Conservation (phyloP, 2,888 invertebrate species). For the Crossocerus cetratus region DNA sequence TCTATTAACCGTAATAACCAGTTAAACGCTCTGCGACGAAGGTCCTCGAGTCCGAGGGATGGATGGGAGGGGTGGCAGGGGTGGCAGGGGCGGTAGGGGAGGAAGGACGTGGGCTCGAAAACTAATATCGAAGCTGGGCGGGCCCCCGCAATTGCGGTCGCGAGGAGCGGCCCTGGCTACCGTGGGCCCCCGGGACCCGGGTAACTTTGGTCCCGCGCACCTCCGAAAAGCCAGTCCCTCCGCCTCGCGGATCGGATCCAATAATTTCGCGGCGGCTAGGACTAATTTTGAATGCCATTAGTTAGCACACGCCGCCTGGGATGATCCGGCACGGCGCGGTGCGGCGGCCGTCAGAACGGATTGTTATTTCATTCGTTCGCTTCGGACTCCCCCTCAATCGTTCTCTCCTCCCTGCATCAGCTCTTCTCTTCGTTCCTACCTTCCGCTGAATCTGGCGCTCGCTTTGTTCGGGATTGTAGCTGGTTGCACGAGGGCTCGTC, state of each 20-base stretch:
- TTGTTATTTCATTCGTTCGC: slow-evolving; percentile 66
- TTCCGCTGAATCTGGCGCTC: slow-evolving; percentile 3
- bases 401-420: slow-evolving; percentile 19
- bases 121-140: slow-evolving; percentile 73
- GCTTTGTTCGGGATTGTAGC: slow-evolving; percentile 50
- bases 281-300: slow-evolving; percentile 77
- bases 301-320: slow-evolving; percentile 72
- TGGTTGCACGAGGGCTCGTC: slow-evolving; percentile 33
- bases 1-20: slow-evolving; percentile 73
- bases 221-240: slow-evolving; percentile 7
- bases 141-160: slow-evolving; percentile 72
- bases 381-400: slow-evolving; percentile 19
- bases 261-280: slow-evolving; percentile 72
- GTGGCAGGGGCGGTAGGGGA: slow-evolving; percentile 17
- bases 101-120: slow-evolving; percentile 64
- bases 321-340: too few species aligned
- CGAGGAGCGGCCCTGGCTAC: slow-evolving; percentile 61
- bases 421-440: not conserved
- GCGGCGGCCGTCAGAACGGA: slow-evolving; percentile 55
- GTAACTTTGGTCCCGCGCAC: slow-evolving; percentile 60
- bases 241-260: slow-evolving; percentile 55
- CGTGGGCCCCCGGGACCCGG: slow-evolving; percentile 50
- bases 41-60: slow-evolving; percentile 7
- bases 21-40: slow-evolving; percentile 60
- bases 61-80: not conserved